A percentile compares a stretch with the other conserved stretches of the same genome.
These are phyloP conservation scores for Phylloscopus whistleri DNA, from an alignment of 2,113 vertebrate genomes.

Conservation along the genomic window DNA sequence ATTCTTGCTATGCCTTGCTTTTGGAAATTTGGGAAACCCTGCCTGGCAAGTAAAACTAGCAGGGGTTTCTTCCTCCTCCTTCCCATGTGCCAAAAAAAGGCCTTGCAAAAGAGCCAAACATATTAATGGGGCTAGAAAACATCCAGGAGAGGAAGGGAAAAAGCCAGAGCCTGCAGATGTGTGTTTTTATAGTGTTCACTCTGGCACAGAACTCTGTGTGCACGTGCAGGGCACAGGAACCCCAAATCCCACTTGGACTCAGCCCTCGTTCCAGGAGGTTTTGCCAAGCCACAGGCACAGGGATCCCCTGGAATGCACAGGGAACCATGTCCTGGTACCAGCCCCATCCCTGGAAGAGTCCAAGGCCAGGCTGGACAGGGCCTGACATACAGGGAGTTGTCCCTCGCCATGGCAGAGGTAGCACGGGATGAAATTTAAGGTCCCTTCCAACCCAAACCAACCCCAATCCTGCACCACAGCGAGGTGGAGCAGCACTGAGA, in stretches of 20 bases:
- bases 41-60: conserved; percentile 27
- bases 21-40: conserved; percentile 50
- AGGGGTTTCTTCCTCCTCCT: conserved; percentile 17
- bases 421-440: not conserved
- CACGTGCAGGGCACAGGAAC: not conserved
- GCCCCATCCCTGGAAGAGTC: not conserved
- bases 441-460: not conserved
- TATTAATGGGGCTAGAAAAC: not conserved
- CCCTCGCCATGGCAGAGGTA: not conserved
- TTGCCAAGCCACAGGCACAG: not conserved
- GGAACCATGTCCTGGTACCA: not conserved
- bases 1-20: conserved; percentile 1
- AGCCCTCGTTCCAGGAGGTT: not conserved
- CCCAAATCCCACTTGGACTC: not conserved
- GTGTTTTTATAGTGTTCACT: not conserved
- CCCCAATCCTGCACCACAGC: not conserved
- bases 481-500: not conserved
- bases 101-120: not conserved
- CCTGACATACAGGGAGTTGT: not conserved
- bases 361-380: not conserved
- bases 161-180: not conserved
- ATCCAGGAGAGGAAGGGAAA: conserved; percentile 20
- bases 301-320: not conserved
- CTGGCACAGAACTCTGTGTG: not conserved
- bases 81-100: not conserved